These are phyloP conservation scores for Drosophila obscura DNA, from an alignment of 1,140 invertebrate genomes.

Conservation along the genomic window DNA sequence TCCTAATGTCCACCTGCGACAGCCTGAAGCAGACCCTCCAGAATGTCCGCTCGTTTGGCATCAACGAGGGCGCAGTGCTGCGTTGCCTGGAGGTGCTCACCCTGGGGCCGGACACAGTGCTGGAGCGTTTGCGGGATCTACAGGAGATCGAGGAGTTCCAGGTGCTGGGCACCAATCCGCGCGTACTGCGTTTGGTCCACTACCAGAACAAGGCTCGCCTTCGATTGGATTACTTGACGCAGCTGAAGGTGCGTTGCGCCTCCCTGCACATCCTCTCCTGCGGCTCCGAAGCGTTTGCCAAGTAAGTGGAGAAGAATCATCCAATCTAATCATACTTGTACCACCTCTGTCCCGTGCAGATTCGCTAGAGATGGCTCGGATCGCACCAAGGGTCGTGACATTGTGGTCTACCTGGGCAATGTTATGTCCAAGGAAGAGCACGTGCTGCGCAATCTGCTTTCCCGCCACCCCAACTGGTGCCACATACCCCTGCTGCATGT, in stretches of 20 bases:
- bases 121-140: constrained; percentile 84
- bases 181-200: constrained; percentile 85
- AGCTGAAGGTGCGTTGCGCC: constrained; percentile 85
- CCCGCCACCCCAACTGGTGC: constrained; percentile 86
- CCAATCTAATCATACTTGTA: not conserved
- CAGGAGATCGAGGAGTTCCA: constrained; percentile 85
- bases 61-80: constrained; percentile 84
- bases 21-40: constrained; percentile 84
- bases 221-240: constrained; percentile 85
- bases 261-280: constrained; percentile 86
- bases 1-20: constrained; percentile 85
- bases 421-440: constrained; percentile 61
- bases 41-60: constrained; percentile 84
- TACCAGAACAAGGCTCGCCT: constrained; percentile 85
- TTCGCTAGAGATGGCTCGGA: constrained; percentile 85
- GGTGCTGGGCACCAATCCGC: constrained; percentile 85
- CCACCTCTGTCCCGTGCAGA: constrained; percentile 65
- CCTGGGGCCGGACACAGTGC: constrained; percentile 84
- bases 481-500: constrained; percentile 85
- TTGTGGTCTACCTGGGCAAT: constrained; percentile 82
- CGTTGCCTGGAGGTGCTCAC: constrained; percentile 85
- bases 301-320: constrained; percentile 75
- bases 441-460: constrained; percentile 82
- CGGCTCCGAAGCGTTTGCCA: constrained; percentile 85
- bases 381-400: constrained; percentile 85